phyloP scores from a whole-genome alignment of 2,113 vertebrate species.

The Daboia siamensis region DNA sequence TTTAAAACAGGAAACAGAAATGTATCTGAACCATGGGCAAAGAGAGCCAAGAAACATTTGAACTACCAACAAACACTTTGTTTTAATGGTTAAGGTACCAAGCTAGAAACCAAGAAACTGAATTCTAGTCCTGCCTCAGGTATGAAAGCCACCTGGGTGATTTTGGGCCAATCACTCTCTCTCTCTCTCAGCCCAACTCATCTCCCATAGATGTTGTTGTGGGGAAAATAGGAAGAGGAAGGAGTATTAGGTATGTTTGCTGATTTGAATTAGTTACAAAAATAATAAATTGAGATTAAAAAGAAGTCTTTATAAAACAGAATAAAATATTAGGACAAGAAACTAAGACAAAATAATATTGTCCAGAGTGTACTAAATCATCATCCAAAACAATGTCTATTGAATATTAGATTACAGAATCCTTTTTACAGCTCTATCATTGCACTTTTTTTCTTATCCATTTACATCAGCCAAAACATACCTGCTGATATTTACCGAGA shows the following conservation, averaged over 20 bases:
- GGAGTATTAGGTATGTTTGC: neutral
- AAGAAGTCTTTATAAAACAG: neutral
- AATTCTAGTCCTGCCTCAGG: neutral
- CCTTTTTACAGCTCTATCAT: neutral
- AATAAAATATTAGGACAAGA: neutral
- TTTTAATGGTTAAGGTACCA: neutral
- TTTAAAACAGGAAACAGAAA: neutral
- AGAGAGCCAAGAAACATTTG: neutral
- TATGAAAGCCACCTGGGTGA: neutral
- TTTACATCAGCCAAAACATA: too few species aligned
- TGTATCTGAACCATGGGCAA: neutral
- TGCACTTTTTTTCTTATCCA: accelerated
- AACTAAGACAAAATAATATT: accelerated
- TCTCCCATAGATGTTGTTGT: neutral
- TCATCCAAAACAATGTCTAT: neutral
- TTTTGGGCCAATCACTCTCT: neutral
- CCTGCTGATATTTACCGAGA: neutral
- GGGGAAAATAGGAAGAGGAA: neutral
- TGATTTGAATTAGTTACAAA: neutral
- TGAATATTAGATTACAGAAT: neutral
- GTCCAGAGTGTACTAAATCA: neutral
- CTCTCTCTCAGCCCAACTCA: neutral
- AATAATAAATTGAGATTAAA: neutral
- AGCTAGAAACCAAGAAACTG: neutral
- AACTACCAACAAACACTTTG: neutral